Base-by-base conservation (phyloP, 2,113 vertebrate species). In the Daphoenositta chrysoptera region DNA sequence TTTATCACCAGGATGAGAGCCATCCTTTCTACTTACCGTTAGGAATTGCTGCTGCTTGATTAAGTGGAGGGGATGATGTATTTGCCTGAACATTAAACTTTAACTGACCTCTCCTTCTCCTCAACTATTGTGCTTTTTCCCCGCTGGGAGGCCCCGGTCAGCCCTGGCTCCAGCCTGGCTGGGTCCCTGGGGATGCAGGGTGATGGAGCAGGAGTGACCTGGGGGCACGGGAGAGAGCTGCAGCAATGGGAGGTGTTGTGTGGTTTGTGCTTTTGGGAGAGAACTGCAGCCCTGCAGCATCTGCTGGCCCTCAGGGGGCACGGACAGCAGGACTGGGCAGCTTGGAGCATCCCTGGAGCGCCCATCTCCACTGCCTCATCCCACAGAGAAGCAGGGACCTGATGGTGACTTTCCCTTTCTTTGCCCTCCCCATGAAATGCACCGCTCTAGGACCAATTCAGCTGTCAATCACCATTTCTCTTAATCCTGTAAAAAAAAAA, bases 31-130 rank as follows among this genome's bases (percentile, higher is more conserved):
- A 9, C 86, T 92, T 40, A 89, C 44, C 13, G 0, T 57, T 53
- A 77, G 88, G 64, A 89, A 94, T 65, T 58, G 94, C 64, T 85
- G 86, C 93, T 82, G 86, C 83, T 90, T 93, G 88, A 94, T 89
- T 86, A 93, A 90, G 48, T 18, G 42, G 51, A 80, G 82, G 64
- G 77, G 81, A 83, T 63, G 83, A 86, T 91, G 68, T 16, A 56
- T 88, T 76, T 10, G 22, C 23, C 60, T n/a, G 73, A 93, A 23
- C 81, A 50, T 95, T 97, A 86, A 95, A 92, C 92, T 96, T 90
- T 45, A 81, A 51, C 90, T 92, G 90, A 90, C 93, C 93, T 94
- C 88, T 69, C 53, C 37, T 37, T 35, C 83, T 76, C 47, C 45
- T 33, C 2, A 30, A 66, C 35, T 35, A 22, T 24, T 37, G 42